Evolutionary conservation across 2,113 vertebrate genomes (phyloP), one percentile per base, ranked within the genome.

Genomic region (Gobiocypris rarus): DNA sequence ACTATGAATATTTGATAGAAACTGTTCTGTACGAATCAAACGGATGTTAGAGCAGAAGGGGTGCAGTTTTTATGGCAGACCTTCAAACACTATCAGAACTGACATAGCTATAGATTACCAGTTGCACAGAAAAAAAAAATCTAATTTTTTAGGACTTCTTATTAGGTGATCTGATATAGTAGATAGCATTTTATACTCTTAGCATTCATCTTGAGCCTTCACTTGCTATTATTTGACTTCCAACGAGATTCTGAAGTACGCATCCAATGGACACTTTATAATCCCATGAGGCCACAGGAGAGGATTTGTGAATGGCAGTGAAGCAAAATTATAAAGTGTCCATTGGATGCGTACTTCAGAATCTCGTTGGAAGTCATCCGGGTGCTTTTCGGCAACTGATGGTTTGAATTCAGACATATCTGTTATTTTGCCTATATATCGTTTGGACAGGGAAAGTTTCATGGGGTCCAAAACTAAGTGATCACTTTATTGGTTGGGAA

Each of bases 1-100:
- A 19, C 74, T 83, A 65, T n/a, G 70, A 41, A 61, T 61, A 56
- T 59, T 9, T 43, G 26, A 41, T 81, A 24, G 5, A 75, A 75
- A 73, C 67, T 38, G 58, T 75, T 56, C 38, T 15, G 6, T 19
- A 56, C 3, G 14, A 67, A 45, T 9, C 75, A 50, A 14, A 26
- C 9, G 13, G 22, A 81, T 75, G 70, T 54, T 54, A 24, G 14
- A 17, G 50, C 14, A 50, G 48, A 58, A 58, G 7, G 56, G 48
- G 4, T 50, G 14, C 14, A 5, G 14, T 5, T n/a, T 43, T 43
- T 24, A n/a, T 6, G 22, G 10, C 0, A 70, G 67, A 70, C 48
- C 14, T 4, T 45, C 4, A 50, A 45, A 45, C 43, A 45, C 43
- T 50, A 50, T 71, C 1, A 70, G 38, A 70, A 3, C 19, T 3